Evolutionary conservation across 2,113 vertebrate genomes (phyloP), one percentile per base, ranked within the genome.

Genomic region (Cyprinus carpio): DNA sequence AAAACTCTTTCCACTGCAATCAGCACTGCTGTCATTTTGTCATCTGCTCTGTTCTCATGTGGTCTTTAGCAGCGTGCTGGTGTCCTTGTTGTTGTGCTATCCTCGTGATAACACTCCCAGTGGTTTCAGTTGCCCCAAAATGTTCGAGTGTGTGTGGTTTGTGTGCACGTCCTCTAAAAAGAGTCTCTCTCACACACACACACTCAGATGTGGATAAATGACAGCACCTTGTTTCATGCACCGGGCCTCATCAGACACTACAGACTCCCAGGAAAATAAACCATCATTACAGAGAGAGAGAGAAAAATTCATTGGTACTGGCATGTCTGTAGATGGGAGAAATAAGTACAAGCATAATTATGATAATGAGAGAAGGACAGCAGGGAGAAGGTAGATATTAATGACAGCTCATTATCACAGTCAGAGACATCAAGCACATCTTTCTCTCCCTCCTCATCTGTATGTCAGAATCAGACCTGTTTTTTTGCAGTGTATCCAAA

Each of bases 321-420:
- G 56, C 64, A 87, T 72, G 51, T 80, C 54, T 37, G 75, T 79
- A 37, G 64, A 82, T 49, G 37, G 54, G 74, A 82, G 77, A 84
- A 84, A 80, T 75, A 72, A 84, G 49, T 75, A 69, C 34, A 83
- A 37, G 23, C 15, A 86, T 86, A 87, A 87, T 86, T 87, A 89
- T 86, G 83, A 54, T 87, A 89, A 89, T 86, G 74, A 84, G 49
- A 16, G 76, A 15, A 85, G 64, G 60, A 58, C 72, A 84, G 75
- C 86, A 72, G 56, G 29, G 77, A 84, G 80, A 85, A 27, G 37
- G 43, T 51, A 75, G 65, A 74, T 40, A 81, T 83, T 89, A 90
- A 90, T 84, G 87, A 90, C 85, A 80, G 74, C 86, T 89, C 87
- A 83, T 90, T 90, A 89, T 85, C 75, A 79, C 74, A 85, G 86